Percentiles rank a stretch among this genome's conserved stretches.
Conservation (phyloP, 2,113 vertebrate genomes). For the Amphiprion percula region DNA sequence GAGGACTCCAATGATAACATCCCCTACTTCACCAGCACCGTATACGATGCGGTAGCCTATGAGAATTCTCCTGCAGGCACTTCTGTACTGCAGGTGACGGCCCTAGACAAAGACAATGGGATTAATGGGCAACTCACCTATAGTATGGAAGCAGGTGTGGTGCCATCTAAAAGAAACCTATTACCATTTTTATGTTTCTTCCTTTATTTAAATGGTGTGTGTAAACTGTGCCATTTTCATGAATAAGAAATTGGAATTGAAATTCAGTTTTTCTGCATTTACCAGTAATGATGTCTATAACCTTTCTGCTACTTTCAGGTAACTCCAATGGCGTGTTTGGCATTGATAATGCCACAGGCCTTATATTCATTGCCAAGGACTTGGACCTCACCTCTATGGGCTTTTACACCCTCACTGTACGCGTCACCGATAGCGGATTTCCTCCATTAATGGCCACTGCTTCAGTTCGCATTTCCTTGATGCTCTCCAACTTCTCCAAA, state of each 20-base stretch:
- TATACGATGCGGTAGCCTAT: constrained; percentile 91
- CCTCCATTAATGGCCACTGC: constrained; percentile 91
- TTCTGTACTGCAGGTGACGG: constrained; percentile 92
- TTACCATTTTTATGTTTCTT: not conserved
- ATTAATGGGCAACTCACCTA: constrained; percentile 94
- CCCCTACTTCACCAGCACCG: constrained; percentile 91
- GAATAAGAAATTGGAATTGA: constrained; percentile 1
- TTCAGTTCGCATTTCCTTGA: constrained; percentile 91
- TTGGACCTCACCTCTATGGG: constrained; percentile 89
- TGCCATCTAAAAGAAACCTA: not conserved
- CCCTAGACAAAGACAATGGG: constrained; percentile 96
- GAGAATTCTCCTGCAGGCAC: constrained; percentile 91
- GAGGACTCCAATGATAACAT: constrained; percentile 97
- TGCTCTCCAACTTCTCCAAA: constrained; percentile 91
- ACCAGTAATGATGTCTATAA: constrained; percentile 23
- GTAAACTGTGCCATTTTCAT: not conserved
- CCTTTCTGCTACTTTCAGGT: constrained; percentile 81
- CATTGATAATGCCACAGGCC: constrained; percentile 92
- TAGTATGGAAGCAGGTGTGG: constrained; percentile 92
- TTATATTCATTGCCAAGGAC: constrained; percentile 91
- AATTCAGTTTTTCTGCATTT: constrained; percentile 1
- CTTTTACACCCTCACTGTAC: constrained; percentile 92
- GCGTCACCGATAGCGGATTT: constrained; percentile 91
- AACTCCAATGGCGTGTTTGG: constrained; percentile 92
- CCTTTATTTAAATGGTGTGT: constrained; percentile 2